Percentiles rank a stretch among this genome's conserved stretches.
These are phyloP conservation scores for Gastracanthus pulcherrimus DNA, from an alignment of 2,888 invertebrate genomes.

Conservation along the genomic window DNA sequence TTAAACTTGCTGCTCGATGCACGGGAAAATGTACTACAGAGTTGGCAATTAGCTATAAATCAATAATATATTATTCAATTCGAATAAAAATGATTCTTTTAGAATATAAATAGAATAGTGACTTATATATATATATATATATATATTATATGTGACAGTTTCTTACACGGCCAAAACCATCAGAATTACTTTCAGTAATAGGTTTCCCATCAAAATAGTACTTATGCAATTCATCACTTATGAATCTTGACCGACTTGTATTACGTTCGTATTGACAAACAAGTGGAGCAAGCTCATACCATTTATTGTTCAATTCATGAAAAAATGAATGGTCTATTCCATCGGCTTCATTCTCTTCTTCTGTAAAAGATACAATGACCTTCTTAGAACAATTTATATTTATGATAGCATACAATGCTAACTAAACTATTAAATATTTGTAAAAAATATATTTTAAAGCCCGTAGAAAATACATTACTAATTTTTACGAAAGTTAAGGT, in stretches of 20 bases:
- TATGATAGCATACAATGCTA: too few relatives aligned
- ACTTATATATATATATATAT: conserved; percentile 1
- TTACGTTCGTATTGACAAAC: conserved; percentile 81
- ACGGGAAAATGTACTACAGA: conserved; percentile 78
- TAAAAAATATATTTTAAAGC: not conserved
- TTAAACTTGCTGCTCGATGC: conserved; percentile 76
- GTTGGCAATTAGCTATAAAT: conserved; percentile 80
- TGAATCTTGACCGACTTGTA: conserved; percentile 78
- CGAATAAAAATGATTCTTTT: too few relatives aligned
- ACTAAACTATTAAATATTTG: too few relatives aligned
- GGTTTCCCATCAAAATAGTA: conserved; percentile 78
- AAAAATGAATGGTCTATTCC: conserved; percentile 72
- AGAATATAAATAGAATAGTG: not conserved
- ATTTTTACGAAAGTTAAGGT: too few relatives aligned
- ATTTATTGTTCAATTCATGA: conserved; percentile 80
- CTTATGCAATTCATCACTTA: conserved; percentile 78
- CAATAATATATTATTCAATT: too few relatives aligned
- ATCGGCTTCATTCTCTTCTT: too few relatives aligned
- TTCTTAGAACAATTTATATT: not conserved
- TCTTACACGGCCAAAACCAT: conserved; percentile 75
- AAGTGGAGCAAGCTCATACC: conserved; percentile 82
- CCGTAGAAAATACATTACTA: too few relatives aligned
- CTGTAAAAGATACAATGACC: too few relatives aligned
- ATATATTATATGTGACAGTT: too few relatives aligned
- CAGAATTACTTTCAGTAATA: conserved; percentile 73